Base-by-base conservation (phyloP, 2,113 vertebrate species). In the Heliornis fulica region DNA sequence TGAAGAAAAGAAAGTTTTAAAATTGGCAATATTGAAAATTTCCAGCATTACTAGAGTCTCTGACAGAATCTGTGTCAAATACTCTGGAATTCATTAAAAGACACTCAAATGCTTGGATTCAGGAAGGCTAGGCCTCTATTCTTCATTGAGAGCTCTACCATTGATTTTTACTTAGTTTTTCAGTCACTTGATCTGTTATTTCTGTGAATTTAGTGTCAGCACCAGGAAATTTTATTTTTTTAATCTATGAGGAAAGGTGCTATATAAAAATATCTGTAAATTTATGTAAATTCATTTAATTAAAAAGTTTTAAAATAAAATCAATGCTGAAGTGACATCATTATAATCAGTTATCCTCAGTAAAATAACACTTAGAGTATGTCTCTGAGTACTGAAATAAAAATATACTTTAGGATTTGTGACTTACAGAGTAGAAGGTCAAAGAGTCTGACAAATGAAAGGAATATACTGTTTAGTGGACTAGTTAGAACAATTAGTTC, bases 221-320 rank as follows among this genome's bases (percentile, higher is more conserved):
- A 10, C 5, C 4, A 90, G 54, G 15, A 83, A 74, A 36, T 15
- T 22, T 38, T n/a, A 68, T 46, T 74, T 53, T 2, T 53, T 70
- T 74, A 57, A 46, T 61, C 19, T 68, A 34, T 46, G 5, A 4
- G 13, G 5, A 74, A 83, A 68, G 5, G 28, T n/a, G 53, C 36
- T 59, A 13, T 51, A 79, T 45, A n/a, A 59, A 79, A 81, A 28
- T 59, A 54, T 17, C 79, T 71, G 19, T 40, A 53, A 61, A 43
- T 61, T 74, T 75, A 41, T 50, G n/a, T 63, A 85, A 92, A 87
- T 65, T 1, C 6, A 34, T 80, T 76, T 11, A 25, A 81, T 56
- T 75, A n/a, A n/a, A n/a, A n/a, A n/a, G 23, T 29, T 84, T 75
- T 19, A 54, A 75, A 94, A 70, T n/a, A n/a, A n/a, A n/a, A n/a